Base-by-base conservation (phyloP, 2,113 vertebrate genomes). In the Jaculus jaculus region DNA sequence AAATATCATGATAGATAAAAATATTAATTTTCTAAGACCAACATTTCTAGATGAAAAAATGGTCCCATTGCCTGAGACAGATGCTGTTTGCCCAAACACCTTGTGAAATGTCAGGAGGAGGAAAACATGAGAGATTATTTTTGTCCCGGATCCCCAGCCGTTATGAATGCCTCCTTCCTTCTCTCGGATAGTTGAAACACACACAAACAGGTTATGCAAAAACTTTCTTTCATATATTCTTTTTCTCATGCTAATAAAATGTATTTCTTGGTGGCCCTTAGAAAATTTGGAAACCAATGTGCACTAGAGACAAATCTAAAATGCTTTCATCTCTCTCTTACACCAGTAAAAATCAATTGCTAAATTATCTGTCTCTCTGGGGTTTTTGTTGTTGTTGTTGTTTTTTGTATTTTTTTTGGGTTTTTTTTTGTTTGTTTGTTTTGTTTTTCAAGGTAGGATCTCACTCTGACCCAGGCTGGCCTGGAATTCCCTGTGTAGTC, bases 41-140 rank as follows among this genome's bases (percentile, higher is more conserved):
- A 10, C 1, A 26, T 68, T 86, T 89, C 72, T 5, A 5, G 24
- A 39, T 23, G 37, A 5, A 24, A 34, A 69, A 34, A 39, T 18
- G 54, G 47, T 3, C 73, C 51, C 47, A 34, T 21, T 65, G 9
- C 80, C 30, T 78, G 71, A 65, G 54, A 51, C 63, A 87, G 87
- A 77, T 30, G 7, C 7, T 75, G 61, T 92, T 75, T 89, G 73
- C 74, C 72, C 72, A 75, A 83, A 91, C 24, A 15, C 71, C 85
- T 66, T 72, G 88, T 63, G 83, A 75, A 93, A 78, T 66, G 61
- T 73, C 39, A 88, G 69, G 32, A 42, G 20, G 3, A 69, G 51
- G 90, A n/a, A 78, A 83, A 54, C 65, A 47, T 60, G 17, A 80
- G 60, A 82, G 68, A 58, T 39, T 71, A 60, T 89, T 87, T 85